Base-by-base conservation (phyloP, 2,888 invertebrate species). In the Lomographa bimaculata region DNA sequence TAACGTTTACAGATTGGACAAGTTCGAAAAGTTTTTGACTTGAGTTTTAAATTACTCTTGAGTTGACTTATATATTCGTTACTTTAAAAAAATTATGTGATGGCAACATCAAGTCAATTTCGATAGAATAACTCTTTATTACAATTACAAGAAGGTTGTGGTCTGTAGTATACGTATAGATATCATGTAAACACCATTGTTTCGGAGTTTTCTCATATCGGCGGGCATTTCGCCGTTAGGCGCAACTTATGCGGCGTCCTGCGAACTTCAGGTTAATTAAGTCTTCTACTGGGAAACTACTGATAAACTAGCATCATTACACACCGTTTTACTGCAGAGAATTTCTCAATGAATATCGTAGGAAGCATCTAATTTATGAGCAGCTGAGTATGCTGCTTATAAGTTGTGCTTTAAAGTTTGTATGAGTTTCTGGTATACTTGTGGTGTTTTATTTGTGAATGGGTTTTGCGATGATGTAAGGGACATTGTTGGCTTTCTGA, bases 211-310 rank as follows among this genome's bases (percentile, higher is more conserved):
- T 79, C 77, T 81, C 79, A 80, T 82, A 79, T 76, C 71, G 67
- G 34, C 41, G 32, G 42, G 40, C 50, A 38, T 46, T 48, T 46
- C 42, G 28, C 39, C 34, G 43, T 33, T 33, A 30, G 30, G 11
- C 59, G 51, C 63, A 68, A 73, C 70, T 73, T 71, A 59, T 60
- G 60, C 64, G 59, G 52, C 44, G 28, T 59, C 55, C 63, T 58
- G 64, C 62, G 56, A 79, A 79, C 69, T 83, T 77, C 68, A 68
- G 64, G 72, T 79, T 84, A 83, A 84, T 83, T 81, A 84, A 82
- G 74, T 79, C 71, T 57, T 69, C 63, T 60, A 60, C 63, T 60
- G 57, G 50, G 49, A 50, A 62, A 60, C 64, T 64, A 64, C 67
- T 68, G 70, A 70, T 72, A 66, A 76, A 72, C 69, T 74, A 69